Percentiles rank a stretch among this genome's conserved stretches.
Evolutionary conservation across 2,888 invertebrate species (phyloP).

Genomic region (Spisula solida): DNA sequence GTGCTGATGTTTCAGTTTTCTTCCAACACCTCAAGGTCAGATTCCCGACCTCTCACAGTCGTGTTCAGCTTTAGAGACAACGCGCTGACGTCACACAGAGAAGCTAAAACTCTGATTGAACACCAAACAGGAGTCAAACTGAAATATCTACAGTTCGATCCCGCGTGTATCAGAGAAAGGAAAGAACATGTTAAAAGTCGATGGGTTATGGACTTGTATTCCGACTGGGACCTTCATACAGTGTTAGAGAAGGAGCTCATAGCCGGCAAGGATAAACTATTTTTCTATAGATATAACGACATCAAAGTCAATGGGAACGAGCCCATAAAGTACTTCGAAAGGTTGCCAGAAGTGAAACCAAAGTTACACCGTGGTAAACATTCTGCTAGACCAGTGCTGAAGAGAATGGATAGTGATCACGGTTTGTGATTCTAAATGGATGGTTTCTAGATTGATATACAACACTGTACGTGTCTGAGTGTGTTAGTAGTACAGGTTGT

Average conservation of each 20-base stretch:
- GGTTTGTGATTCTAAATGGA: too few species aligned
- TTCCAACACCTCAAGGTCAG: conserved; percentile 38
- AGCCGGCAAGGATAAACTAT: conserved; percentile 61
- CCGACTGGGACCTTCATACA: conserved; percentile 52
- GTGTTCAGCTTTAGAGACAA: conserved; percentile 72
- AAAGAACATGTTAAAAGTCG: conserved; percentile 61
- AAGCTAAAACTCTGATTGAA: conserved; percentile 62
- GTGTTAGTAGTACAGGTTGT: too few species aligned
- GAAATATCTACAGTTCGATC: conserved; percentile 64
- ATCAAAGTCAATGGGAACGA: conserved; percentile 45
- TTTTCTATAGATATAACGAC: conserved; percentile 63
- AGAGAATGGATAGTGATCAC: not conserved
- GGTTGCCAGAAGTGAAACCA: not conserved
- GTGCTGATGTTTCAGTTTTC: not conserved
- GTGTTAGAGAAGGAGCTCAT: conserved; percentile 60
- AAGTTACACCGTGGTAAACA: not conserved
- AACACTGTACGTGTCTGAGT: too few species aligned
- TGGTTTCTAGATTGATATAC: too few species aligned
- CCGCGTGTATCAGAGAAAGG: conserved; percentile 57
- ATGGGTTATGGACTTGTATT: conserved; percentile 64
- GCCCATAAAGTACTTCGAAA: conserved; percentile 46
- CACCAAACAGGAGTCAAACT: conserved; percentile 50
- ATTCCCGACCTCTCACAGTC: conserved; percentile 55
- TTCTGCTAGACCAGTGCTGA: not conserved
- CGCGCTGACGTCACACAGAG: conserved; percentile 62